Evolutionary conservation across 64 coral and sea anemone genomes (phyloP).

Genomic region (Actinia equina): DNA sequence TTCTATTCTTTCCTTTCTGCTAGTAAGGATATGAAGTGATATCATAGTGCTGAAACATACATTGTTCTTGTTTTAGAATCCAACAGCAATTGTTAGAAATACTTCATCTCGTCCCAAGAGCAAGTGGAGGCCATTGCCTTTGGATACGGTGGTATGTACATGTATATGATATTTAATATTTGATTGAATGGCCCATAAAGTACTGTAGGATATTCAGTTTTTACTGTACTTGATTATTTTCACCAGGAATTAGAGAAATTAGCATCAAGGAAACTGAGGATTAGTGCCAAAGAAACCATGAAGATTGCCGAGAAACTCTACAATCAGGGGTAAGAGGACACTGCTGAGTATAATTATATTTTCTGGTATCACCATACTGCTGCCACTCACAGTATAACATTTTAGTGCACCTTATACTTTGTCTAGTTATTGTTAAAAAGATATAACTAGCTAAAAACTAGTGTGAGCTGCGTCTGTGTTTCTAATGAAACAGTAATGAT

Average conservation of each 20-base stretch:
- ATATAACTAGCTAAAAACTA: too few species aligned
- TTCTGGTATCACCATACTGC: too few species aligned
- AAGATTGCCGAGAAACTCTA: constrained; percentile 98
- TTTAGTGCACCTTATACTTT: too few species aligned
- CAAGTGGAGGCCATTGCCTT: constrained; percentile 90
- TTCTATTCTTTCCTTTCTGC: too few species aligned
- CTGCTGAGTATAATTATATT: too few species aligned
- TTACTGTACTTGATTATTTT: not conserved
- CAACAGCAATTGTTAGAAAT: constrained; percentile 67
- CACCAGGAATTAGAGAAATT: constrained; percentile 91
- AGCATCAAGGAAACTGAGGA: constrained; percentile 83
- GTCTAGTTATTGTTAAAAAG: too few species aligned
- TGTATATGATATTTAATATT: not conserved
- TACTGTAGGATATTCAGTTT: not conserved
- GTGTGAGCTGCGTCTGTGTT: too few species aligned
- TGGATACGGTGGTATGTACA: constrained; percentile 84
- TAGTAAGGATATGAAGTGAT: too few species aligned
- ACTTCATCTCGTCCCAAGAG: constrained; percentile 85
- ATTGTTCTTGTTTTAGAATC: constrained; percentile 44
- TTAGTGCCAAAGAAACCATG: constrained; percentile 97
- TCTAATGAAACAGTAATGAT: too few species aligned
- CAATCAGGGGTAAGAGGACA: constrained; percentile 65
- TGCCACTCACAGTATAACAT: too few species aligned
- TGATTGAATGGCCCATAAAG: too few species aligned
- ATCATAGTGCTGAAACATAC: not conserved